phyloP scores from a whole-genome alignment of 2,888 invertebrate genomes.

The Epistrophe eligans region DNA sequence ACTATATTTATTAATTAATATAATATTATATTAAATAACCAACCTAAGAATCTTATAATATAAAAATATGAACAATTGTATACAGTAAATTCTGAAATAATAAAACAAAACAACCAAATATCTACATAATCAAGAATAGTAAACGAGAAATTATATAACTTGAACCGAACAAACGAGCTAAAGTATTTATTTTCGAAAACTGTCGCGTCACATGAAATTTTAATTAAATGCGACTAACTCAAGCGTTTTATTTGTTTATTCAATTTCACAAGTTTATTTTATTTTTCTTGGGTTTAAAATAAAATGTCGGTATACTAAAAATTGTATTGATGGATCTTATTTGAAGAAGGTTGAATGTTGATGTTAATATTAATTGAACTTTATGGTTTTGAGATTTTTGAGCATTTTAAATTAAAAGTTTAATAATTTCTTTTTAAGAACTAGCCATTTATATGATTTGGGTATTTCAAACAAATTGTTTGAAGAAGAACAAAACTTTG shows the following conservation, averaged over 20 bases:
- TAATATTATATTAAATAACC: no score
- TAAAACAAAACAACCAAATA: neutral
- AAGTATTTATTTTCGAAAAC: neutral
- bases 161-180: neutral
- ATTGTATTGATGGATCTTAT: neutral
- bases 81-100: neutral
- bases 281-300: neutral
- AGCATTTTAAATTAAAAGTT: neutral
- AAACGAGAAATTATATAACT: neutral
- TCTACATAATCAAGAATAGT: neutral
- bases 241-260: neutral
- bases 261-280: neutral
- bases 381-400: neutral
- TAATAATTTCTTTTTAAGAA: neutral
- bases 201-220: neutral
- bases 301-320: neutral
- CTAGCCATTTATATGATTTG: neutral
- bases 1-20: no score
- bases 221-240: constrained; percentile 1
- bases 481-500: no score
- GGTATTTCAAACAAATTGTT: neutral
- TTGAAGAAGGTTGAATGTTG: neutral
- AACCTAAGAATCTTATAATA: no score
- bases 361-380: neutral
- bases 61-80: no score